These are phyloP conservation scores for Balanococcus diminutus DNA, from an alignment of 2,888 invertebrate genomes.

Conservation along the genomic window DNA sequence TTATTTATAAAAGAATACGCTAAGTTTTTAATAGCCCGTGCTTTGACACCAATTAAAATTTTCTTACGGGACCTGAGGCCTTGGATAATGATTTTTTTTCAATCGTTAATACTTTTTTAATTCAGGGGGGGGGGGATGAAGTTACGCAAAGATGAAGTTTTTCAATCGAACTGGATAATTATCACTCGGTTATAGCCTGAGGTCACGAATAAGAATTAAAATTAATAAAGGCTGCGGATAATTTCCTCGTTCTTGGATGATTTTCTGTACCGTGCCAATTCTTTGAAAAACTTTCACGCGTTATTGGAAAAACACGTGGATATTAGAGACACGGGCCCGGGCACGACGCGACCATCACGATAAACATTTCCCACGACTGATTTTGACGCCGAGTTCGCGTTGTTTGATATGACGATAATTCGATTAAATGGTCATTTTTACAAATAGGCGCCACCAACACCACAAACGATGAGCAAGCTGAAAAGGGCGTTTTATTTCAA, in stretches of 20 bases:
- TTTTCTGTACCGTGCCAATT: neutral
- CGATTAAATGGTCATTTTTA: conserved; percentile 53
- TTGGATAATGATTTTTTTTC: neutral
- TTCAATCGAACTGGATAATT: neutral
- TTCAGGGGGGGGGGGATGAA: neutral
- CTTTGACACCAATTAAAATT: neutral
- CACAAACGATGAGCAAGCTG: conserved; percentile 3
- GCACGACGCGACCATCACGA: conserved; percentile 23
- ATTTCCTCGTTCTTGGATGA: neutral
- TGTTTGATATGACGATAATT: conserved; percentile 33
- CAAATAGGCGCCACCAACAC: conserved; percentile 48
- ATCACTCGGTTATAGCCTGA: neutral
- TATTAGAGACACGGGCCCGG: too few species aligned
- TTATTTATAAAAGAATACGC: neutral
- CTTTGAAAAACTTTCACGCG: neutral
- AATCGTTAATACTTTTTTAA: neutral
- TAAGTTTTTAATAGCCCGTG: neutral
- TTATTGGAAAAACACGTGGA: neutral
- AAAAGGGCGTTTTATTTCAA: conserved; percentile 45
- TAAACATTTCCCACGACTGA: conserved; percentile 3
- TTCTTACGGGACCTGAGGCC: neutral
- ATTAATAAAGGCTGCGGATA: neutral
- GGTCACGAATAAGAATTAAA: neutral
- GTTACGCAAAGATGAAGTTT: neutral
- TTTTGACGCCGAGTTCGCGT: neutral